phyloP scores from a whole-genome alignment of 2,113 vertebrate genomes.

The Pseudorasbora parva region DNA sequence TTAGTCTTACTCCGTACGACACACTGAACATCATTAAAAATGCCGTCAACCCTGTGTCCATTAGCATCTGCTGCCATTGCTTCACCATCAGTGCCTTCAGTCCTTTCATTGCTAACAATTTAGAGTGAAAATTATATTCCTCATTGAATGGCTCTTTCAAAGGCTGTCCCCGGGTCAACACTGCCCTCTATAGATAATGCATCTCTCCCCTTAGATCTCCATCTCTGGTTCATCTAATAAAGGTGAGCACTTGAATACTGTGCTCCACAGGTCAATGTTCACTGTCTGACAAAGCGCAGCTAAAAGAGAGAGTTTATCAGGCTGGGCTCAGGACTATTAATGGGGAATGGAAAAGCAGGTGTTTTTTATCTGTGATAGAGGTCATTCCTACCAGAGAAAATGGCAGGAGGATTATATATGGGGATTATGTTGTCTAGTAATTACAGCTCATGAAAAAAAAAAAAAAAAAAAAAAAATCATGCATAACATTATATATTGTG shows the following conservation, averaged over 20 bases:
- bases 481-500: too few relatives aligned
- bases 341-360: constrained; percentile 62
- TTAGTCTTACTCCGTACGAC: background rate
- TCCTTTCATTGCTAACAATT: constrained; percentile 45
- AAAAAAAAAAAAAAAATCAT: background rate
- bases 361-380: constrained; percentile 72
- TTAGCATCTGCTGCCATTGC: background rate
- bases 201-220: constrained; percentile 16
- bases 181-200: constrained; percentile 56
- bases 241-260: constrained; percentile 33
- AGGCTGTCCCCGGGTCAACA: constrained; percentile 61
- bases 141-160: constrained; percentile 64
- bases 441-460: constrained; percentile 59
- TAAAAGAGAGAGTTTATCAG: constrained; percentile 66
- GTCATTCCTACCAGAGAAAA: constrained; percentile 69
- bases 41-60: background rate
- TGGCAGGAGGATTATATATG: constrained; percentile 65
- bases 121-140: constrained; percentile 61
- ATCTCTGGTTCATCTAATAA: constrained; percentile 36
- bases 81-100: background rate
- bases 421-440: constrained; percentile 74
- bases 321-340: constrained; percentile 50
- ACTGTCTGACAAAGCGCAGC: constrained; percentile 47
- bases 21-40: background rate
- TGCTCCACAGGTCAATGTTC: constrained; percentile 49